These are phyloP conservation scores for Cyprinodon tularosa DNA, from an alignment of 2,113 vertebrate species.

Conservation along the genomic window DNA sequence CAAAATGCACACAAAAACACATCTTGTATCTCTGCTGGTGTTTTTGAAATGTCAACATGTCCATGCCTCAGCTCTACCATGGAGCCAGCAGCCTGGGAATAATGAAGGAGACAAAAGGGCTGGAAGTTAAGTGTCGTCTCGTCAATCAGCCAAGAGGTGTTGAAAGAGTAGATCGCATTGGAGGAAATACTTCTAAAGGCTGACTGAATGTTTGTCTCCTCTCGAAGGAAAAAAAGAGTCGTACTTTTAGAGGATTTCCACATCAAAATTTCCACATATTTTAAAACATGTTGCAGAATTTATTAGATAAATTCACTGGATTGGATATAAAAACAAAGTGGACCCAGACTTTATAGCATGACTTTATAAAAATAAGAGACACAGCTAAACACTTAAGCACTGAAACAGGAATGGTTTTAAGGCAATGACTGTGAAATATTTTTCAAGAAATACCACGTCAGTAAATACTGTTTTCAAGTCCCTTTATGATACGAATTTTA, in stretches of 20 bases:
- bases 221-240: constrained; percentile 12
- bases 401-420: too few species aligned
- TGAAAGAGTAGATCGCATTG: constrained; percentile 62
- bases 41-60: constrained; percentile 48
- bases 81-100: constrained; percentile 59
- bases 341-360: too few species aligned
- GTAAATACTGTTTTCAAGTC: too few species aligned
- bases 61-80: constrained; percentile 36
- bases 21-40: constrained; percentile 30
- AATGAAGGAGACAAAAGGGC: constrained; percentile 72
- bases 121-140: constrained; percentile 69
- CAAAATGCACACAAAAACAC: constrained; percentile 1
- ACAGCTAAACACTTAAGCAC: too few species aligned
- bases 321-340: not conserved
- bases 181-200: constrained; percentile 66
- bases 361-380: too few species aligned
- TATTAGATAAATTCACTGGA: not conserved
- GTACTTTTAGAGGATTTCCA: not conserved
- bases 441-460: too few species aligned
- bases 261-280: not conserved
- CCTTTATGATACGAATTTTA: too few species aligned
- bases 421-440: too few species aligned
- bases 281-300: not conserved
- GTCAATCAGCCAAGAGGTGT: constrained; percentile 59
- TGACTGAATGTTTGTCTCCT: constrained; percentile 71